phyloP scores from a whole-genome alignment of 2,113 vertebrate genomes.

The Mormyrus lacerda region DNA sequence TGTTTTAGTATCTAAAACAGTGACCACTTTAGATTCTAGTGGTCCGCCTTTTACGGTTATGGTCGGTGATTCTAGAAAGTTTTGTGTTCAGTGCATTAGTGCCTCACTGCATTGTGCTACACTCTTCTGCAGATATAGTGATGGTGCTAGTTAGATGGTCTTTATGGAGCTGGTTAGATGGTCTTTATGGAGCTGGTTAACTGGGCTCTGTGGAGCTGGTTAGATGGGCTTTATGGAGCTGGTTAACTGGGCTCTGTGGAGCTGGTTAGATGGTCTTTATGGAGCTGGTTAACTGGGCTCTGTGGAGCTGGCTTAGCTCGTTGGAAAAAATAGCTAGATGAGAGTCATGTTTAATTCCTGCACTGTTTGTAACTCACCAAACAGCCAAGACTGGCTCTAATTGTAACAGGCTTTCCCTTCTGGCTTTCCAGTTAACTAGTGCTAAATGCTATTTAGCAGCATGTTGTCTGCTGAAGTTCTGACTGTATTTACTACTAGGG shows the following conservation, averaged over 20 bases:
- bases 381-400: not conserved
- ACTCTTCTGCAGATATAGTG: not conserved
- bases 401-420: not conserved
- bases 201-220: too few relatives aligned
- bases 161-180: not conserved
- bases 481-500: not conserved
- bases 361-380: not conserved
- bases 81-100: not conserved
- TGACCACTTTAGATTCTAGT: not conserved
- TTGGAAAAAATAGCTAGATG: not conserved
- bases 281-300: too few relatives aligned
- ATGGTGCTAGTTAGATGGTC: not conserved
- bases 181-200: not conserved
- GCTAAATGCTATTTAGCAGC: not conserved
- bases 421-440: not conserved
- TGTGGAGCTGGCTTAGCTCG: not conserved
- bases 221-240: too few relatives aligned
- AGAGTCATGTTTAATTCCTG: not conserved
- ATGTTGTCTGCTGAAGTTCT: not conserved
- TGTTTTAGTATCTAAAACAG: not conserved
- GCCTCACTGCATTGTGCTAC: not conserved
- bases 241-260: too few relatives aligned
- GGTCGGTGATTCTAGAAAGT: not conserved
- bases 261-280: too few relatives aligned
- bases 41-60: not conserved